Percentiles rank a stretch among this genome's conserved stretches.
Evolutionary conservation across 2,797 vertebrate genomes (phyloP).

Genomic region (Sebastes hubbsi): DNA sequence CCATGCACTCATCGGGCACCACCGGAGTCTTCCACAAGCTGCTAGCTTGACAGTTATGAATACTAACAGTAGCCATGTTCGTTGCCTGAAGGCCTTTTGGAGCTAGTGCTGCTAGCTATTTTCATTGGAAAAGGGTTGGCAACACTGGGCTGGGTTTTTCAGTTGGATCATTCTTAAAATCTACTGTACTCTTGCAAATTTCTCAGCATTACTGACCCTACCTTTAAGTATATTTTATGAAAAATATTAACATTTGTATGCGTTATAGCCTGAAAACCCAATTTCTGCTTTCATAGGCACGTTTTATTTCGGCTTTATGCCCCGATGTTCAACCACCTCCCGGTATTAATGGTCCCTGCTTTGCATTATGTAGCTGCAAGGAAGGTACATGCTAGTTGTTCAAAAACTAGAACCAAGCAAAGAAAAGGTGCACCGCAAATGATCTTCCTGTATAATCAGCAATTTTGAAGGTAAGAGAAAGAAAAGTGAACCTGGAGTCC

Average conservation of each 20-base stretch:
- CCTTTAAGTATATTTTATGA: background rate
- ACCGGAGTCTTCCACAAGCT: background rate
- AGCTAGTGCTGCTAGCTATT: background rate
- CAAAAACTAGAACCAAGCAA: conserved; percentile 31
- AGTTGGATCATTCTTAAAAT: background rate
- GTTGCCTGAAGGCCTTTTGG: background rate
- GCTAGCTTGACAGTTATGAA: background rate
- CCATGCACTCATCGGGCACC: background rate
- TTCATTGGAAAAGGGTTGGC: background rate
- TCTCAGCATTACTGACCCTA: background rate
- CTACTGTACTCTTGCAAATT: background rate
- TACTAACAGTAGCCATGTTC: background rate
- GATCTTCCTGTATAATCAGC: conserved; percentile 22
- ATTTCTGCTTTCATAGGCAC: background rate
- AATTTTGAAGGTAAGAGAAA: conserved; percentile 5
- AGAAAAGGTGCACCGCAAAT: conserved; percentile 5
- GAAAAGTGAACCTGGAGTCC: background rate
- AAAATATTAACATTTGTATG: background rate
- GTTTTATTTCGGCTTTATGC: conserved; percentile 16
- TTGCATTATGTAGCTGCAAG: conserved; percentile 27
- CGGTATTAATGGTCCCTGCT: background rate
- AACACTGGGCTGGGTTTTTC: background rate
- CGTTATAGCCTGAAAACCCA: background rate
- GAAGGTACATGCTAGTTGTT: conserved; percentile 9
- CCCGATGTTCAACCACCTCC: background rate